Evolutionary conservation across 2,888 invertebrate species (phyloP), one percentile per base, ranked within the genome.

Genomic region (Hirtodrosophila trivittata): DNA sequence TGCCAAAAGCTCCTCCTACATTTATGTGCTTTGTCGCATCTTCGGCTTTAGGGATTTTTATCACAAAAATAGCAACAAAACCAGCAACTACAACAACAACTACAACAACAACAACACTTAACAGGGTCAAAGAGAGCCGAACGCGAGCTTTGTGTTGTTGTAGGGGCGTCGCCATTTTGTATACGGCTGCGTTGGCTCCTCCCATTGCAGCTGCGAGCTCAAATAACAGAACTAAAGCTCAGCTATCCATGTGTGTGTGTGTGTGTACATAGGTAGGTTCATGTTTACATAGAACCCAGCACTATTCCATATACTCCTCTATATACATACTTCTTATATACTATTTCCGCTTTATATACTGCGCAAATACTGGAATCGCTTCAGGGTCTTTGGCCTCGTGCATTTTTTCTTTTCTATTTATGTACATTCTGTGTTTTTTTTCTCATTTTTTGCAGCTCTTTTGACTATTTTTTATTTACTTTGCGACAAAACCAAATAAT

Each of bases 1-100:
- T 28, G 12, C 35, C 50, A 28, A 77, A 64, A 77, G 87, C 81
- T 87, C 81, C 81, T 72, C 81, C 81, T 69, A 47, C 56, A 62
- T 68, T 71, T 55, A 14, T 58, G 66, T 58, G 77, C 62, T 81
- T 59, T 70, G 71, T 63, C 70, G 64, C 60, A 55, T 59, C 68
- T 54, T 42, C 35, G 30, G 77, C 67, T 75, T 80, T 80, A 66
- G 86, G 81, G 84, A 82, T 85, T 82, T 85, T 87, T 74, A 66
- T 76, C 68, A 59, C 73, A 71, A 71, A 63, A 51, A 43, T 51
- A 54, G 18, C 37, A 26, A 42, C 55, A 42, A 8, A 50, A 43
- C 2, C 32, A 37, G 14, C 54, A 47, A 10, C 35, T 42, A 16
- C n/a, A 37, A 16, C 47, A 32, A n/a, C 10, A 38, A 38, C 18